Conservation (phyloP, 2,797 vertebrate genomes). For the Poecile montanus region DNA sequence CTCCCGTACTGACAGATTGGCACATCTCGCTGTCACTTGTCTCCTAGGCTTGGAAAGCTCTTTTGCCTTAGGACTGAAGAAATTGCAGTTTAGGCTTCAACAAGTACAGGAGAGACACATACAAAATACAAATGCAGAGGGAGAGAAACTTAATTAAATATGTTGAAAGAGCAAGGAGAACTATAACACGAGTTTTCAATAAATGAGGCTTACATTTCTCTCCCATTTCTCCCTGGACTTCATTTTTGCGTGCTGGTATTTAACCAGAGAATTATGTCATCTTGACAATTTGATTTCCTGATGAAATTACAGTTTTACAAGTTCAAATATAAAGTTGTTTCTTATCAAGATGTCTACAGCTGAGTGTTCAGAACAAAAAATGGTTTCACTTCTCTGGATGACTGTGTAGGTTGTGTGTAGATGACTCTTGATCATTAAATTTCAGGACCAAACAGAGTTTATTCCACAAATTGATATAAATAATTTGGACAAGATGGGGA, state of each 20-base stretch:
- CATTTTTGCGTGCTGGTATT: not conserved
- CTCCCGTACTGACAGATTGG: not conserved
- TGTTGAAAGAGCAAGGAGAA: not conserved
- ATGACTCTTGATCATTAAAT: conserved; percentile 28
- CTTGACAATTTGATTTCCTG: not conserved
- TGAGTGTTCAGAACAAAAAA: conserved; percentile 38
- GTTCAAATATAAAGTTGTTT: conserved; percentile 49
- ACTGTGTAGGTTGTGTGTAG: not conserved
- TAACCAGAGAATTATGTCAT: not conserved
- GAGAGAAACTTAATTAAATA: not conserved
- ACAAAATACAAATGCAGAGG: not conserved
- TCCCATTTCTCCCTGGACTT: not conserved
- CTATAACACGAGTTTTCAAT: not conserved
- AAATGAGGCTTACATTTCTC: not conserved
- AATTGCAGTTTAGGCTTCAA: not conserved
- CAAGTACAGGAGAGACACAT: not conserved
- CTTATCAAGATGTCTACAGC: conserved; percentile 37
- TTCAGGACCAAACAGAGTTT: not conserved
- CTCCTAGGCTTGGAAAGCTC: not conserved
- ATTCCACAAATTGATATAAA: not conserved
- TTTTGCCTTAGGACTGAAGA: not conserved
- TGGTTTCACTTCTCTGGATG: conserved; percentile 35
- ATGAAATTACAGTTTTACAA: conserved; percentile 36
- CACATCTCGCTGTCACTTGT: not conserved
- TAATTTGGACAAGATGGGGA: not conserved